Percentiles rank a stretch among this genome's conserved stretches.
phyloP scores from a whole-genome alignment of 2,797 vertebrate genomes.

The Anisognathus igniventris region DNA sequence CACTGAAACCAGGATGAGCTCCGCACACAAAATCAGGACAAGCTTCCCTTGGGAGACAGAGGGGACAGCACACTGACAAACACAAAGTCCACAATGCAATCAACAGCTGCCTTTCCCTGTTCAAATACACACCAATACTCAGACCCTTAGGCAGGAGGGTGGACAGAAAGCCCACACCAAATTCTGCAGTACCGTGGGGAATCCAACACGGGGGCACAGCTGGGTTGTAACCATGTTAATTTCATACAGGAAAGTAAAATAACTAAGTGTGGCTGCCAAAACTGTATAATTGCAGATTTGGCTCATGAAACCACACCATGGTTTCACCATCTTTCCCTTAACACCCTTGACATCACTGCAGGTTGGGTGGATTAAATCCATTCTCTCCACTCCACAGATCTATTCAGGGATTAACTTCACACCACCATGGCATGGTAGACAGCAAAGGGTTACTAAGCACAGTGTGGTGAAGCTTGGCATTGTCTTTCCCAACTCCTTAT shows the following conservation, averaged over 20 bases:
- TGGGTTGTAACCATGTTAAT: neutral
- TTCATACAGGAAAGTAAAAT: neutral
- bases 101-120: neutral
- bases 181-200: accelerated
- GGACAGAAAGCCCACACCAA: neutral
- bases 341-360: neutral
- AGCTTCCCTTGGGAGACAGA: neutral
- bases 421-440: neutral
- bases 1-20: neutral
- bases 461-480: neutral
- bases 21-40: neutral
- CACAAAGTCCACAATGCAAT: neutral
- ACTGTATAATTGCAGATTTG: neutral
- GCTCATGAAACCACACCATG: neutral
- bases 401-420: neutral
- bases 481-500: neutral
- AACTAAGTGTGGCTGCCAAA: neutral
- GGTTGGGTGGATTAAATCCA: neutral
- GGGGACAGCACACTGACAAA: neutral
- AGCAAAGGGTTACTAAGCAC: neutral
- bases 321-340: neutral
- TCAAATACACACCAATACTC: neutral
- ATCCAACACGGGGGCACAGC: neutral
- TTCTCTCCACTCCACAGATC: neutral
- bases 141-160: neutral